A percentile compares a stretch with the other conserved stretches of the same genome.
Conservation (phyloP, 1,140 invertebrate genomes). For the Bactericera cockerelli region DNA sequence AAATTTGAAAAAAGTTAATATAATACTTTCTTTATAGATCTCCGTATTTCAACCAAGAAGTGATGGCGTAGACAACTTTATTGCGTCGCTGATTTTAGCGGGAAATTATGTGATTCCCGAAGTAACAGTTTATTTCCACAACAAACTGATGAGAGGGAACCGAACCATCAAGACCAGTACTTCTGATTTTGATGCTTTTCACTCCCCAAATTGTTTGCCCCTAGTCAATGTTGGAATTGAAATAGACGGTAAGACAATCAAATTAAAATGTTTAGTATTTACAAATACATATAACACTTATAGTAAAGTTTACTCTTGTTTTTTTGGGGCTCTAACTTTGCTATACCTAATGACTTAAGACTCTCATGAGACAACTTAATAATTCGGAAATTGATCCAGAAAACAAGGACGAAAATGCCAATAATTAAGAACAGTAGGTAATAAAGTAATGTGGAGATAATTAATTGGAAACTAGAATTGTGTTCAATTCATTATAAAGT, state of each 20-base stretch:
- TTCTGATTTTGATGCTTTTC: conserved; percentile 70
- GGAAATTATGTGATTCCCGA: conserved; percentile 83
- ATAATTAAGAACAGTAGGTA: too few relatives aligned
- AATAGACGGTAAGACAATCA: conserved; percentile 43
- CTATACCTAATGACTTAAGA: too few relatives aligned
- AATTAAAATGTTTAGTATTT: too few relatives aligned
- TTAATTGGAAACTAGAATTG: too few relatives aligned
- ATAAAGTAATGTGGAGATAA: too few relatives aligned
- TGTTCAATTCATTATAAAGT: too few relatives aligned
- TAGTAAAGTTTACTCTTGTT: not conserved
- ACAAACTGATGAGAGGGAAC: conserved; percentile 80
- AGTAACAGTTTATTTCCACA: conserved; percentile 82
- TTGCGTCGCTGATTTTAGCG: conserved; percentile 79
- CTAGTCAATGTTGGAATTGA: conserved; percentile 68
- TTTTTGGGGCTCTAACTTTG: not conserved
- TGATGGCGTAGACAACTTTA: conserved; percentile 88
- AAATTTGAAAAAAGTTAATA: too few relatives aligned
- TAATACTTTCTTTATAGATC: conserved; percentile 45
- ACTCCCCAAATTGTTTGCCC: conserved; percentile 72
- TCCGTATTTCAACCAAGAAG: conserved; percentile 78
- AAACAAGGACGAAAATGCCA: too few relatives aligned
- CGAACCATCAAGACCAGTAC: conserved; percentile 72
- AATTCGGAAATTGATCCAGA: too few relatives aligned
- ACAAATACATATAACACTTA: not conserved
- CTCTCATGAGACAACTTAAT: too few relatives aligned